Evolutionary conservation across 2,888 invertebrate species (phyloP).

Genomic region (Schrankia costaestrigalis): DNA sequence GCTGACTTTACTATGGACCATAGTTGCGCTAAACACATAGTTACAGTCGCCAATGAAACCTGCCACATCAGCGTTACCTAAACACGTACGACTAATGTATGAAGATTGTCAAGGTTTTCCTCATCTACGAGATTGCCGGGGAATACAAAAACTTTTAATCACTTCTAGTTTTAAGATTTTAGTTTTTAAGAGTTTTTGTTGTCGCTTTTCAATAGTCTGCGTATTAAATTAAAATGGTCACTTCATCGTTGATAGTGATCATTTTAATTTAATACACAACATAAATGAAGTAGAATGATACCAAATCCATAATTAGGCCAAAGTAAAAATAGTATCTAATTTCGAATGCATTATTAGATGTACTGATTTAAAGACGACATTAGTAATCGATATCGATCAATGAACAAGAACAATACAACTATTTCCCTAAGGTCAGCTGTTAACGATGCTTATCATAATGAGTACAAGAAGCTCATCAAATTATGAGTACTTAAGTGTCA

Average conservation of each 20-base stretch:
- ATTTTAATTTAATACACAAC: too few relatives aligned
- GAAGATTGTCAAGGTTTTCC: constrained; percentile 39
- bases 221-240: constrained; percentile 15
- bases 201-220: constrained; percentile 3
- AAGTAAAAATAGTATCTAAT: too few relatives aligned
- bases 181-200: constrained; percentile 25
- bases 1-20: constrained; percentile 21
- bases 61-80: constrained; percentile 33
- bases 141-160: constrained; percentile 27
- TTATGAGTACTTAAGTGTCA: too few relatives aligned
- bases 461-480: too few relatives aligned
- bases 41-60: constrained; percentile 25
- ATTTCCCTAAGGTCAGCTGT: constrained; percentile 11
- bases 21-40: constrained; percentile 14
- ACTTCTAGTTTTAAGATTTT: constrained; percentile 21
- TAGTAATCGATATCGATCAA: constrained; percentile 8
- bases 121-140: constrained; percentile 22
- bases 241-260: constrained; percentile 2
- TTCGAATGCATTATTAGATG: too few relatives aligned
- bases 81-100: constrained; percentile 28
- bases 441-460: too few relatives aligned
- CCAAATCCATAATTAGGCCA: too few relatives aligned
- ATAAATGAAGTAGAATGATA: too few relatives aligned
- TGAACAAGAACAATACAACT: constrained; percentile 10
- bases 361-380: too few relatives aligned